Evolutionary conservation across 2,113 vertebrate species (phyloP), one percentile per base, ranked within the genome.

Genomic region (Sardina pilchardus): DNA sequence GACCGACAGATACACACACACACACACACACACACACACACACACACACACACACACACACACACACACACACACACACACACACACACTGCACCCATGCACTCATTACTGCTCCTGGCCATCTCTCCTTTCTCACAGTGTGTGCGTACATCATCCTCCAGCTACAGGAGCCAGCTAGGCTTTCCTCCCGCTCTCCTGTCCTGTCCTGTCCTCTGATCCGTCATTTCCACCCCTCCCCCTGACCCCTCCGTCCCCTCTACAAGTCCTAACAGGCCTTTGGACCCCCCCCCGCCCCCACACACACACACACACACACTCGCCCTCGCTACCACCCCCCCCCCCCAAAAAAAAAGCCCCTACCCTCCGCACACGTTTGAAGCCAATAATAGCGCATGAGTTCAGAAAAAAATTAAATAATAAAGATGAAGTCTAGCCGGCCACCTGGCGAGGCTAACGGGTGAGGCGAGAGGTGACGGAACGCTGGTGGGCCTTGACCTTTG

Each of bases 241-340:
- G 67, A 75, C 67, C 67, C 67, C 4, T 34, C 30, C 16, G 67
- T 36, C 67, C 26, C 30, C 30, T 34, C 84, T 45, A 39, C 82
- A 84, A 86, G 91, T 84, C 89, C 84, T 42, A 87, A 87, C 94
- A 90, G 78, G 90, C 84, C 89, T 71, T 83, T 85, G 87, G 92
- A 67, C 63, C 7, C 53, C 4, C 2, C 12, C 84, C 85, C 67
- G 75, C 67, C 47, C 75, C 82, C 88, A 89, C 88, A 85, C 19
- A n/a, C n/a, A n/a, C n/a, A n/a, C n/a, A n/a, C n/a, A n/a, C n/a
- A n/a, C n/a, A n/a, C n/a, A n/a, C n/a, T n/a, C n/a, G n/a, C n/a
- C n/a, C n/a, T n/a, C n/a, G n/a, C n/a, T n/a, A n/a, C n/a, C n/a
- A n/a, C n/a, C n/a, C n/a, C n/a, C n/a, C n/a, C n/a, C n/a, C n/a